Conservation (phyloP, 2,113 vertebrate species). For the Pteropus alecto region DNA sequence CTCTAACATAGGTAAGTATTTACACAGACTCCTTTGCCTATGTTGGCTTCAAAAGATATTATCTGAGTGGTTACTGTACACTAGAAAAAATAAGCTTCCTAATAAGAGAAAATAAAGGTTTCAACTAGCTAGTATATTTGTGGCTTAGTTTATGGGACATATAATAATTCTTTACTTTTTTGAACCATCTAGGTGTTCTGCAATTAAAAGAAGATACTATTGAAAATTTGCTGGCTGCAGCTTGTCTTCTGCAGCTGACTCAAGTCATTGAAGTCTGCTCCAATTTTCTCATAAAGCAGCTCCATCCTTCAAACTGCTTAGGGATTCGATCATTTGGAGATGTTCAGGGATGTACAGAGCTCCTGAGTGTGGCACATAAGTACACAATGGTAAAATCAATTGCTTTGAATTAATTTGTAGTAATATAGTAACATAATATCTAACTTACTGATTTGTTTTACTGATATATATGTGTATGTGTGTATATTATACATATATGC, state of each 20-base stretch:
- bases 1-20: background rate
- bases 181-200: conserved; percentile 88
- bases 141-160: background rate
- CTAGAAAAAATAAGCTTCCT: background rate
- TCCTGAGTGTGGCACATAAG: conserved; percentile 94
- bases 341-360: conserved; percentile 93
- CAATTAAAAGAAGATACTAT: conserved; percentile 97
- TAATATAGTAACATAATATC: background rate
- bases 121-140: background rate
- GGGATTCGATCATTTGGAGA: conserved; percentile 97
- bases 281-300: conserved; percentile 97
- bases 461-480: background rate
- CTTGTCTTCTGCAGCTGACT: conserved; percentile 96
- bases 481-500: background rate
- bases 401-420: background rate
- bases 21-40: background rate
- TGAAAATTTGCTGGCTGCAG: conserved; percentile 94
- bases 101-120: background rate
- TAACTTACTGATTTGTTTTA: background rate
- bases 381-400: conserved; percentile 93
- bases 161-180: conserved; percentile 10
- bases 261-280: conserved; percentile 98
- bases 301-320: conserved; percentile 97
- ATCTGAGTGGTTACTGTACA: background rate
- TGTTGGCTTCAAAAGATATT: background rate